A percentile compares a stretch with the other conserved stretches of the same genome.
Evolutionary conservation across 2,888 invertebrate species (phyloP).

Genomic region (Opisthograptis luteolata): DNA sequence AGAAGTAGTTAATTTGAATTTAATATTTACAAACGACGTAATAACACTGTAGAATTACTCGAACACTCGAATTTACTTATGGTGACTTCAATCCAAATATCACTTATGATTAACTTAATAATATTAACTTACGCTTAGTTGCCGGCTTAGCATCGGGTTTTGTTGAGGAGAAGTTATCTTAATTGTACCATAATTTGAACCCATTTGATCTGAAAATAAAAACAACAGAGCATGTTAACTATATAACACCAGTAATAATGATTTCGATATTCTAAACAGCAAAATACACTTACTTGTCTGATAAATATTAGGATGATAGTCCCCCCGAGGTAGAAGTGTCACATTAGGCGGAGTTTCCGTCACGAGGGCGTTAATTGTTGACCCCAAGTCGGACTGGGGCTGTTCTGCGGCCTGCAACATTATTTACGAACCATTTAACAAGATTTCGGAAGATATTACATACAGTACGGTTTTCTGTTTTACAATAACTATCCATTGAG

Average conservation of each 20-base stretch:
- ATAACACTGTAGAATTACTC: too few relatives aligned
- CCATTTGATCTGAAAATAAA: constrained; percentile 72
- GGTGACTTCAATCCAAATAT: too few relatives aligned
- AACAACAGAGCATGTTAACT: too few relatives aligned
- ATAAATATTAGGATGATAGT: constrained; percentile 75
- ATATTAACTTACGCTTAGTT: constrained; percentile 87
- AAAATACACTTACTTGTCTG: constrained; percentile 65
- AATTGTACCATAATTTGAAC: constrained; percentile 77
- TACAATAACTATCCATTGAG: too few relatives aligned
- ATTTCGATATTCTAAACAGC: not conserved
- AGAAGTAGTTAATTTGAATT: too few relatives aligned
- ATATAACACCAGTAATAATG: too few relatives aligned
- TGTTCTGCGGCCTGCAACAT: constrained; percentile 84
- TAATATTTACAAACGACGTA: too few relatives aligned
- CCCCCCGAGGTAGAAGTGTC: constrained; percentile 88
- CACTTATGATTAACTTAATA: not conserved
- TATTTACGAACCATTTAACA: not conserved
- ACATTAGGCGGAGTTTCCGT: constrained; percentile 96
- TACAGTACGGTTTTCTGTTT: too few relatives aligned
- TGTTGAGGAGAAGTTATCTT: constrained; percentile 90
- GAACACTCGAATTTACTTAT: too few relatives aligned
- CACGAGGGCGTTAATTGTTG: constrained; percentile 92
- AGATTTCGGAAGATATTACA: too few relatives aligned
- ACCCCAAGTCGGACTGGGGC: constrained; percentile 85
- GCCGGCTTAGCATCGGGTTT: constrained; percentile 95